Percentiles rank a stretch among this genome's conserved stretches.
phyloP scores from a whole-genome alignment of 2,113 vertebrate genomes.

The Pelusios castaneus region DNA sequence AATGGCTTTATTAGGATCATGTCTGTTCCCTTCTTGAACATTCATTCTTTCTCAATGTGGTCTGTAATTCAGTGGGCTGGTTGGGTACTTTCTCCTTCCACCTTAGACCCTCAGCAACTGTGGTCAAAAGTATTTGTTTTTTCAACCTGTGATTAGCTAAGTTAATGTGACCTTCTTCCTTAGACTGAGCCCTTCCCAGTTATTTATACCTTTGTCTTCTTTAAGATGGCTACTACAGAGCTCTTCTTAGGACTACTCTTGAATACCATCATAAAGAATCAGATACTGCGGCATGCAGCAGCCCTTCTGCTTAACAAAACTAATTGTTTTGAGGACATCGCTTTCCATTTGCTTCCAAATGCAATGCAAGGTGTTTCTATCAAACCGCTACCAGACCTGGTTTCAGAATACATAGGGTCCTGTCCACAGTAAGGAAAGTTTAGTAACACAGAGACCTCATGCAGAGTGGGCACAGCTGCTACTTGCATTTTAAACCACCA shows the following conservation, averaged over 20 bases:
- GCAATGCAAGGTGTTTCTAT: neutral
- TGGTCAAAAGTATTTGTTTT: neutral
- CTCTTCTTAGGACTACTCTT: neutral
- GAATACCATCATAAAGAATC: conserved; percentile 1
- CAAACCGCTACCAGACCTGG: neutral
- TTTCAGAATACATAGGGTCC: neutral
- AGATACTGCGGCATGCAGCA: neutral
- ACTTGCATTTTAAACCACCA: neutral
- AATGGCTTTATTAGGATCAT: neutral
- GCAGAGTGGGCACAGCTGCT: neutral
- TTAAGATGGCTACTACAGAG: neutral
- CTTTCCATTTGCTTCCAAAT: neutral
- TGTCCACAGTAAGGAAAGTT: neutral
- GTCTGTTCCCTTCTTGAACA: neutral
- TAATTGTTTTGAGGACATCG: neutral
- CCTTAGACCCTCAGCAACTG: neutral
- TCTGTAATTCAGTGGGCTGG: neutral
- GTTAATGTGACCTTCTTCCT: neutral
- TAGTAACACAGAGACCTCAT: neutral
- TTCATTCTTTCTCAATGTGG: neutral
- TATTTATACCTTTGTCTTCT: neutral
- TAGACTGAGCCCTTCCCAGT: neutral
- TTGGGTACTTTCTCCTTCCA: neutral
- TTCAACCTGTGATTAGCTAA: neutral
- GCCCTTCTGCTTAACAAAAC: neutral